Evolutionary conservation across 2,113 vertebrate species (phyloP).

Genomic region (Albula goreensis): DNA sequence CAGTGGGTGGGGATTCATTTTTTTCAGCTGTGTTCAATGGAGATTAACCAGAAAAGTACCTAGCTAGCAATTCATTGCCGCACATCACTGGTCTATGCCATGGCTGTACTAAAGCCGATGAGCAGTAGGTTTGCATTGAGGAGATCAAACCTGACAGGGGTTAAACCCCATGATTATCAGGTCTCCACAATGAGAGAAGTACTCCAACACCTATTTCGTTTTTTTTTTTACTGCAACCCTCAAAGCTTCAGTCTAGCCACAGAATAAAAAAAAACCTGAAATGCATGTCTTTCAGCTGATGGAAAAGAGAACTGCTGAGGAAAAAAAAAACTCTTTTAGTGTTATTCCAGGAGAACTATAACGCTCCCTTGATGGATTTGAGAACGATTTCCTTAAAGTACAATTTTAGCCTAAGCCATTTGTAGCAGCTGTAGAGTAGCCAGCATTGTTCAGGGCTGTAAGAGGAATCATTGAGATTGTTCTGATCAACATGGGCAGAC

Average conservation of each 20-base stretch:
- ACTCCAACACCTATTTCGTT: not conserved
- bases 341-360: not conserved
- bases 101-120: too few relatives aligned
- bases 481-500: not conserved
- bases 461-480: not conserved
- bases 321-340: slow-evolving; percentile 20
- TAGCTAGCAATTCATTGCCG: too few relatives aligned
- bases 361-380: not conserved
- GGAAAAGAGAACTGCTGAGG: not conserved
- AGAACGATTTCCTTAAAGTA: not conserved
- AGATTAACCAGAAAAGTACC: too few relatives aligned
- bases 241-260: not conserved
- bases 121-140: not conserved
- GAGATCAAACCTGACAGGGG: not conserved
- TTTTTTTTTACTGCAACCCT: too few relatives aligned
- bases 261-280: not conserved
- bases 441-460: not conserved
- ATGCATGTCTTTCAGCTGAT: not conserved
- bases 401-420: not conserved
- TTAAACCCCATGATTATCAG: not conserved
- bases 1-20: too few relatives aligned
- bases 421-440: not conserved
- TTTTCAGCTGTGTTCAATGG: too few relatives aligned
- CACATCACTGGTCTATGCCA: too few relatives aligned
- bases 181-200: not conserved